A percentile compares a stretch with the other conserved stretches of the same genome.
phyloP scores from a whole-genome alignment of 2,797 vertebrate genomes.

The Gallinago solitaria region DNA sequence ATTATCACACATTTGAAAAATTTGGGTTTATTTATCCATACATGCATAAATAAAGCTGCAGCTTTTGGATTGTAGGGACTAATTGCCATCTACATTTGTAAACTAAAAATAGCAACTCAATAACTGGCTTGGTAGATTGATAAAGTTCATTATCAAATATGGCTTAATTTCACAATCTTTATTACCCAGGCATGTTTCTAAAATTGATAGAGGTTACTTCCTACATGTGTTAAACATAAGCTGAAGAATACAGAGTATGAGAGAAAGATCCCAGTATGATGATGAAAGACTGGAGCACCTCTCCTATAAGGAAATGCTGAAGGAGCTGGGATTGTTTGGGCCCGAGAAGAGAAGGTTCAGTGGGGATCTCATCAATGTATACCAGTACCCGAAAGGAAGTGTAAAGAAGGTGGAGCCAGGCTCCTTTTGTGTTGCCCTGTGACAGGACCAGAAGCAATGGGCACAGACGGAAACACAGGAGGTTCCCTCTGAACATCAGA shows the following conservation, averaged over 20 bases:
- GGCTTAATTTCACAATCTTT: background rate
- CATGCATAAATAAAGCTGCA: slow-evolving; percentile 51
- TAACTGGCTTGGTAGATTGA: background rate
- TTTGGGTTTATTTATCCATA: slow-evolving; percentile 36
- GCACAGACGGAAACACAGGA: background rate
- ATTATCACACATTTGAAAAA: slow-evolving; percentile 45
- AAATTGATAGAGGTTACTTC: background rate
- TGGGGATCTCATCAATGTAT: background rate
- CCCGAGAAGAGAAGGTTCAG: background rate
- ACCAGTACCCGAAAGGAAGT: background rate
- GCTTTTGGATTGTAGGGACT: background rate
- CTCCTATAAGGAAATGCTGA: background rate
- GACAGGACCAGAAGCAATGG: background rate
- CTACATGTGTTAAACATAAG: background rate
- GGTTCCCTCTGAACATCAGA: background rate
- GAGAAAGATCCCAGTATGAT: background rate
- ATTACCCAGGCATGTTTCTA: background rate
- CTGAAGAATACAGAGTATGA: background rate
- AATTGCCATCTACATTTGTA: slow-evolving; percentile 23
- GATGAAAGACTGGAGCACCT: background rate
- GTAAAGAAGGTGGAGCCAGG: background rate
- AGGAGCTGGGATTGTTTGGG: background rate
- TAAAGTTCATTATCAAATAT: background rate
- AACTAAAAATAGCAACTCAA: background rate
- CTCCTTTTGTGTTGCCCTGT: background rate